Percentiles rank a stretch among this genome's conserved stretches.
Conservation (phyloP, 2,113 vertebrate species). For the Bostrychus sinensis region DNA sequence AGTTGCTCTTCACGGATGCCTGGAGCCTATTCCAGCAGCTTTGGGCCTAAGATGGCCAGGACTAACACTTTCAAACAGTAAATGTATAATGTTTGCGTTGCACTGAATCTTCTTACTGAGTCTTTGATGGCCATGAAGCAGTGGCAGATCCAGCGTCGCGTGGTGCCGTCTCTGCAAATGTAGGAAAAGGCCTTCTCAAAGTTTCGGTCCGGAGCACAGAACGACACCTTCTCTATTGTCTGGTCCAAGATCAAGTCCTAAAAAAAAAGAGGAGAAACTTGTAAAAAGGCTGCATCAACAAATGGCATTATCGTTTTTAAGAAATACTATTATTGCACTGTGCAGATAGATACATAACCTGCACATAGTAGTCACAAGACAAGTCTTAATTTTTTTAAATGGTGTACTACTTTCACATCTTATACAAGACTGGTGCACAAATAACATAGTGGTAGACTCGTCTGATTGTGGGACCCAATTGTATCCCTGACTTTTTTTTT, state of each 20-base stretch:
- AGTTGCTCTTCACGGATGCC: no score
- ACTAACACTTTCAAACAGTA: background rate
- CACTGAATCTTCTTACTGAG: constrained; percentile 83
- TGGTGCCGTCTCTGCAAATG: constrained; percentile 98
- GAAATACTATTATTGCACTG: no score
- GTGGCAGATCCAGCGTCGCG: constrained; percentile 98
- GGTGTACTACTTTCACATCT: no score
- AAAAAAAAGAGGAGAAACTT: background rate
- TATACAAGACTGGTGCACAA: no score
- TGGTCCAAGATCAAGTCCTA: constrained; percentile 99
- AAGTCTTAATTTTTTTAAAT: no score
- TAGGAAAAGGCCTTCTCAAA: constrained; percentile 98
- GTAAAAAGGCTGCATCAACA: background rate
- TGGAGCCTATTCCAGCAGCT: no score
- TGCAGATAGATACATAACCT: no score
- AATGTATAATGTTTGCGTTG: background rate
- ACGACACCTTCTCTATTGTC: constrained; percentile 99
- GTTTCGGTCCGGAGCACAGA: constrained; percentile 98
- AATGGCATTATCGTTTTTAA: background rate
- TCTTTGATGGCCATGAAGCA: constrained; percentile 99
- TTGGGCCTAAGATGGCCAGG: no score
- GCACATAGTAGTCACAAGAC: no score
- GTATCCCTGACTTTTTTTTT: no score
- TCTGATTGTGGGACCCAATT: no score
- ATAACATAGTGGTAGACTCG: no score